Evolutionary conservation across 2,888 invertebrate genomes (phyloP), one percentile per base, ranked within the genome.

Genomic region (Yponomeuta malinellus): DNA sequence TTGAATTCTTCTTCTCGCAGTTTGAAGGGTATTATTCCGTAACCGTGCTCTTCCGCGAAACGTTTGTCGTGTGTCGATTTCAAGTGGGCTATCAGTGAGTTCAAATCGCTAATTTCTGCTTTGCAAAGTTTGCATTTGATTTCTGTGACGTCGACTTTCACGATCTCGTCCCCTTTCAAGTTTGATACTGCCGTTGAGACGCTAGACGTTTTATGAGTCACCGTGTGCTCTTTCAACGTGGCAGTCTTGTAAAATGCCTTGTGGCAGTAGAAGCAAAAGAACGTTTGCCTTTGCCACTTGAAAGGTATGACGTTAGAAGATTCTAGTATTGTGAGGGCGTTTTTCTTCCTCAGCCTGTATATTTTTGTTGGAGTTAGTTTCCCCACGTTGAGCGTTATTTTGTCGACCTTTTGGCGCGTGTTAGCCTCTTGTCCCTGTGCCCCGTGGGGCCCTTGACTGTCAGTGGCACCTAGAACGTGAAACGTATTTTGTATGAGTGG

Each of bases 271-370:
- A 90, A 91, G 72, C 91, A 92, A 4, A 90, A 81, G 70, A 87
- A 92, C 71, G 83, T 83, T 71, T 90, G 89, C 52, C 89, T 78
- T 68, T 89, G 88, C 91, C 91, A 92, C 76, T 90, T 92, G 74
- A 92, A 92, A 0, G 91, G 91, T 2, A 87, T 10, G 0, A 80
- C 85, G 0, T 84, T 87, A 9, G 91, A 86, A 8, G 75, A 76
- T 78, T 91, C 88, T 76, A 92, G 78, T 71, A 92, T 76, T 0
- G 75, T 79, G 2, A 85, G 81, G 5, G 90, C 89, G 77, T 92
- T 91, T 73, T 75, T 81, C 80, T 90, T 92, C 81, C 86, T 84
- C 6, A 89, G 79, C 70, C 83, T 81, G 76, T 91, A 90, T 12
- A 87, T 81, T 78, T 83, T 86, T n/a, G 86, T 90, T 23, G 86